Evolutionary conservation across 1,140 invertebrate genomes (phyloP), one percentile per base, ranked within the genome.

Genomic region (Pteromalus puparum): DNA sequence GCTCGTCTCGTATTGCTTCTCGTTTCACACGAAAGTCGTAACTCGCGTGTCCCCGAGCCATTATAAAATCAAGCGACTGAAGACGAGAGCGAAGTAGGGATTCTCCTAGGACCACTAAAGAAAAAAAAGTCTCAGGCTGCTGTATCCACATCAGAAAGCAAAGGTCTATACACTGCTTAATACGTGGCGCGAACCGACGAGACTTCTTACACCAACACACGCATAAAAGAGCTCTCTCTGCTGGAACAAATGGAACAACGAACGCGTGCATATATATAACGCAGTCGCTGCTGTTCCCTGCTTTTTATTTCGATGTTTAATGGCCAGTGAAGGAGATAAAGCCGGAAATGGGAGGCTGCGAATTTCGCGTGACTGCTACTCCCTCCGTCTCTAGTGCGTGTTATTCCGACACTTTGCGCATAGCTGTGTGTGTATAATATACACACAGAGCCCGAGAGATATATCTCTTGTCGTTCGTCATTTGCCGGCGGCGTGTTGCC

Each of bases 261-360:
- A 74, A 70, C 74, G 30, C 18, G 2, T 61, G 21, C 12, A 18
- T 18, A 21, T 53, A 53, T 53, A 53, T 21, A 42, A 42, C 2
- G 48, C 79, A 70, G 79, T 24, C 72, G 34, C 72, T 53, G 77
- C 72, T 73, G 67, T 84, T 87, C 86, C 77, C 83, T 24, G 65
- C 76, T 87, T 78, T 87, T 85, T 86, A 86, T 88, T 87, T 89
- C 77, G 73, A 85, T 80, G 87, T 84, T 88, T 87, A 89, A 89
- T 88, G 89, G 85, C 80, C 79, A 87, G 89, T 88, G 79, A 89
- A 89, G 83, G 34, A 87, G 88, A 89, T 89, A 89, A 86, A 84
- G 76, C 83, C 65, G 70, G 74, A 87, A 83, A 82, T 82, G 81
- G 48, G 10, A 68, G 82, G 24, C 21, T 75, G 73, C 21, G 42